Evolutionary conservation across 1,140 invertebrate species (phyloP), one percentile per base, ranked within the genome.

Genomic region (Diorhabda carinulata): DNA sequence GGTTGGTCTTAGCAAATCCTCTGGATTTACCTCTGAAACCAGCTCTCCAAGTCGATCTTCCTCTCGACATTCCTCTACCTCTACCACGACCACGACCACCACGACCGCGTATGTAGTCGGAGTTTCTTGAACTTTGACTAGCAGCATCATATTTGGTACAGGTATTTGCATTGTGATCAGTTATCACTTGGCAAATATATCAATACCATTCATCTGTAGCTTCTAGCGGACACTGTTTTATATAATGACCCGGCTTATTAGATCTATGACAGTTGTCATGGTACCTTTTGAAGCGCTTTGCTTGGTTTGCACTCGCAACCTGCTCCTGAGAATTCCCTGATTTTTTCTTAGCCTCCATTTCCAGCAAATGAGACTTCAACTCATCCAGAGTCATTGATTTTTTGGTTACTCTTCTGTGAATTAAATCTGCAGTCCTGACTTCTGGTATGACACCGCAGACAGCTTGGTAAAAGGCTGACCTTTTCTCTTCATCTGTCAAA

Each of bases 381-480:
- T 56, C 52, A 8, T 8, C 25, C 41, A 61, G 25, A 7, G 10
- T 61, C 59, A 61, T 61, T 42, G n/a, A 10, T 61, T 61, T 61
- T 6, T 8, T 25, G 7, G 59, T 42, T 61, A 42, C 25, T 25
- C 41, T 10, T 25, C 59, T 10, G n/a, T 42, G 59, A 8, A 61
- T 61, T 25, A 61, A 25, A 25, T 61, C 59, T 7, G 59, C 25
- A 61, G n/a, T 61, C 25, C 59, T 7, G n/a, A 25, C 10, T 61
- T 61, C 59, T 25, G 59, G 59, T 42, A 61, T 61, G 25, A 61
- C 25, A 42, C 25, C 25, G 41, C 10, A 61, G 7, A 61, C 59
- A 25, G 59, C 59, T 61, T 61, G 59, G 59, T 61, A 61, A 61
- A 61, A 61, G 7, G 59, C n/a, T 61, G n/a, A 61, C 25, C 59